These are phyloP conservation scores for Acleris literana DNA, from an alignment of 2,888 invertebrate genomes.

Conservation along the genomic window DNA sequence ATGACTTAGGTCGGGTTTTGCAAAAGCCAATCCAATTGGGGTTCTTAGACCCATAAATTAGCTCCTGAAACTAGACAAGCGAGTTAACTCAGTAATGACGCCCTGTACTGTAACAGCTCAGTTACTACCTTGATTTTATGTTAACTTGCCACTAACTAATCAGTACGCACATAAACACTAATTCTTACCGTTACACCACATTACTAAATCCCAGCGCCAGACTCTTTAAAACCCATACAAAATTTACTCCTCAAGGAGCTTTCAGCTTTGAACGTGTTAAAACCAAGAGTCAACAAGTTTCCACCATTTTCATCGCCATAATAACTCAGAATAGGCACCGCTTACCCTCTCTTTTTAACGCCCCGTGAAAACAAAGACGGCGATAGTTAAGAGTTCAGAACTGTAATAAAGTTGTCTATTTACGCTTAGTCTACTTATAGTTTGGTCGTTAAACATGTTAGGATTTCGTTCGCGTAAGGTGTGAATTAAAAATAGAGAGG, in stretches of 20 bases:
- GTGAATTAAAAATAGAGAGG: conserved; percentile 30
- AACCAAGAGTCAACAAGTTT: conserved; percentile 49
- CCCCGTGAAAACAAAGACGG: conserved; percentile 45
- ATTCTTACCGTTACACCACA: conserved; percentile 47
- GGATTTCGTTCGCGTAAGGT: conserved; percentile 38
- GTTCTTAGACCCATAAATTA: no score
- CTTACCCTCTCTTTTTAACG: conserved; percentile 52
- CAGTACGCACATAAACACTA: conserved; percentile 44
- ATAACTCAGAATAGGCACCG: conserved; percentile 43
- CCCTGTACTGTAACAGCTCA: no score
- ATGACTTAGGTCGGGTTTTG: no score
- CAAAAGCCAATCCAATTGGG: no score
- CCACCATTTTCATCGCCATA: conserved; percentile 47
- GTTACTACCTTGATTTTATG: not conserved
- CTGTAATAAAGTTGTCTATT: conserved; percentile 59
- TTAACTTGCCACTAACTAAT: not conserved
- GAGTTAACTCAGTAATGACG: no score
- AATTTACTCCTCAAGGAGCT: no score
- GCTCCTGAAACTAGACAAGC: no score
- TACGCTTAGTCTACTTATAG: conserved; percentile 54
- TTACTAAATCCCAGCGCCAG: conserved; percentile 18
- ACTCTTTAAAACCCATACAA: no score
- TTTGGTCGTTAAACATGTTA: conserved; percentile 51
- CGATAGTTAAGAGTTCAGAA: conserved; percentile 48
- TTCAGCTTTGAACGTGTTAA: conserved; percentile 38